Conservation (phyloP, 1,140 invertebrate species). For the Nebria ingens region DNA sequence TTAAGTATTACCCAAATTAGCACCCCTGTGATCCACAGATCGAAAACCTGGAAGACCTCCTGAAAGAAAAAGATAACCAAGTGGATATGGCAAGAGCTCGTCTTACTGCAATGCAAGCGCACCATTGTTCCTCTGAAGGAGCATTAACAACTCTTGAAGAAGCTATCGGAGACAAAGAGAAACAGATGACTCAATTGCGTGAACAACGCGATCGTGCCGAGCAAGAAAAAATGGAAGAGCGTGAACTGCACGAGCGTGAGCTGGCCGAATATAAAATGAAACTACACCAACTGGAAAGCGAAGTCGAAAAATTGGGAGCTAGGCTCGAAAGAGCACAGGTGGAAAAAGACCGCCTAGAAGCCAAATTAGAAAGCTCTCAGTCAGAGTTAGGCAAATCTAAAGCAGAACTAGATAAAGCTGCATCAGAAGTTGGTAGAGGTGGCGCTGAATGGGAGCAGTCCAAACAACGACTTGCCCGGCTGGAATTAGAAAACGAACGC, state of each 20-base stretch:
- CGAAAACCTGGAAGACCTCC: conserved; percentile 90
- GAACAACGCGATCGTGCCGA: conserved; percentile 77
- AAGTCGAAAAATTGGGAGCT: conserved; percentile 83
- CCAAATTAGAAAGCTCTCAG: conserved; percentile 83
- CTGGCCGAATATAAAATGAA: conserved; percentile 93
- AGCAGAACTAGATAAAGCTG: conserved; percentile 83
- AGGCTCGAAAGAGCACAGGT: conserved; percentile 75
- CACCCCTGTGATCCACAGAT: conserved; percentile 56
- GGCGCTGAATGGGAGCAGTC: conserved; percentile 83
- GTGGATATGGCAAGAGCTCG: conserved; percentile 88
- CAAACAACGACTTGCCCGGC: conserved; percentile 69
- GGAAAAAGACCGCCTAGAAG: conserved; percentile 82
- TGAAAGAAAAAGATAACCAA: conserved; percentile 97
- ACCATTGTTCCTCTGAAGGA: conserved; percentile 85
- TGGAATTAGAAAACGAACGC: conserved; percentile 84
- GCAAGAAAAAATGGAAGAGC: conserved; percentile 90
- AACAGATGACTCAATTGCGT: conserved; percentile 81
- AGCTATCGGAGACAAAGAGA: conserved; percentile 92
- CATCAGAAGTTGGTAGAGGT: conserved; percentile 76
- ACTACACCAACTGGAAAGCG: conserved; percentile 77
- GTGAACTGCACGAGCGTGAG: conserved; percentile 86
- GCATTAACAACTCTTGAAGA: conserved; percentile 88
- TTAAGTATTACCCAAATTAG: no score
- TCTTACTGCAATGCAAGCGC: conserved; percentile 81
- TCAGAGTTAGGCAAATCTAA: conserved; percentile 88